Base-by-base conservation (phyloP, 2,888 invertebrate genomes). In the Neria commutata region DNA sequence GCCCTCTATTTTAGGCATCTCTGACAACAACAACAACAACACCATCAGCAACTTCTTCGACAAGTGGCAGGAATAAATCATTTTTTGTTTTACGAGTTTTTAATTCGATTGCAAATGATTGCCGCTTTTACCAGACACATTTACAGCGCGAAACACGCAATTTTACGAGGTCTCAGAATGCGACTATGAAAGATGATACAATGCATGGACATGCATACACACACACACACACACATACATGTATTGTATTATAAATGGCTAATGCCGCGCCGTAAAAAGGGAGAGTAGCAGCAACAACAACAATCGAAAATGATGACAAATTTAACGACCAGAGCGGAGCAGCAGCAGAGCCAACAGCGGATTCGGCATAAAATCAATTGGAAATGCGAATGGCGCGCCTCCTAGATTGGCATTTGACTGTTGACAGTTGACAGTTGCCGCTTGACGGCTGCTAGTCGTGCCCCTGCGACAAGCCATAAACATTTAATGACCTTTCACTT, bases 101-200 rank as follows among this genome's bases (percentile, higher is more conserved):
- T 70, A 73, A 73, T 73, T 67, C 62, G 62, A 62, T 63, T 58
- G 37, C 45, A 53, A 45, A 33, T 29, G 45, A n/a, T n/a, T n/a
- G 19, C 5, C 6, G 19, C 19, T 17, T 42, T 42, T 19, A 42
- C 19, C 21, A 14, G 19, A 42, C 42, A 29, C 33, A 50, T n/a
- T 34, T 17, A 3, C 25, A 29, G 17, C 33, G 11, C 19, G 8
- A 6, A n/a, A 14, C 11, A n/a, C 5, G 14, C 14, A 8, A 21
- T 14, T 25, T 25, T 48, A 25, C 24, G 8, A 24, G 25, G 11
- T 48, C 25, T 25, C 25, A 10, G n/a, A n/a, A n/a, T n/a, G n/a
- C n/a, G n/a, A n/a, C n/a, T n/a, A n/a, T n/a, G n/a, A n/a, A n/a
- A n/a, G n/a, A n/a, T n/a, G n/a, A n/a, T n/a, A n/a, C n/a, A n/a